A percentile compares a stretch with the other conserved stretches of the same genome.
Conservation (phyloP, 2,888 invertebrate genomes). For the Platycnemis pennipes region DNA sequence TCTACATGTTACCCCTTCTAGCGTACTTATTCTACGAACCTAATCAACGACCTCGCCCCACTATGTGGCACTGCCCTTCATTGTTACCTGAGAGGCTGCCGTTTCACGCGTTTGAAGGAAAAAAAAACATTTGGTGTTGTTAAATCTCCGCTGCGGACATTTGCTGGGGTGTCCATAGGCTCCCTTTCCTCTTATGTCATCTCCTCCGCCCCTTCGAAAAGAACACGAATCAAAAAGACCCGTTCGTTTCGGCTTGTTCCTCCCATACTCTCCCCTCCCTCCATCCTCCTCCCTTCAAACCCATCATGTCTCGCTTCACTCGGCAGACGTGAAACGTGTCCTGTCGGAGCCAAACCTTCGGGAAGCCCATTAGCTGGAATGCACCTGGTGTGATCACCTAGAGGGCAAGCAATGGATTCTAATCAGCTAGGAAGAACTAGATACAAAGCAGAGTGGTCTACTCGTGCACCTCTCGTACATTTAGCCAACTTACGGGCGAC, state of each 20-base stretch:
- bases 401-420: not conserved
- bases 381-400: not conserved
- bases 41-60: not conserved
- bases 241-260: conserved; percentile 11
- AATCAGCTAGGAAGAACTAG: not conserved
- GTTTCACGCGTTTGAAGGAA: not conserved
- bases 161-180: not conserved
- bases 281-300: not conserved
- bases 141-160: not conserved
- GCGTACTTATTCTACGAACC: not conserved
- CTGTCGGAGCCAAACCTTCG: not conserved
- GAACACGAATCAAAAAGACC: conserved; percentile 46
- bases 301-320: not conserved
- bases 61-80: not conserved
- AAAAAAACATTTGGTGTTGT: not conserved
- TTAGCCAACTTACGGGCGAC: no score
- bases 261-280: not conserved
- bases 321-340: not conserved
- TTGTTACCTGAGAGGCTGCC: not conserved
- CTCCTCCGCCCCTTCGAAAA: conserved; percentile 1
- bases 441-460: not conserved
- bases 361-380: not conserved
- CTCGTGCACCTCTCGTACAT: no score
- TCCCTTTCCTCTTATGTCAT: not conserved
- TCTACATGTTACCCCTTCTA: not conserved